Evolutionary conservation across 2,888 invertebrate genomes (phyloP).

Genomic region (Melinaea menophilus): DNA sequence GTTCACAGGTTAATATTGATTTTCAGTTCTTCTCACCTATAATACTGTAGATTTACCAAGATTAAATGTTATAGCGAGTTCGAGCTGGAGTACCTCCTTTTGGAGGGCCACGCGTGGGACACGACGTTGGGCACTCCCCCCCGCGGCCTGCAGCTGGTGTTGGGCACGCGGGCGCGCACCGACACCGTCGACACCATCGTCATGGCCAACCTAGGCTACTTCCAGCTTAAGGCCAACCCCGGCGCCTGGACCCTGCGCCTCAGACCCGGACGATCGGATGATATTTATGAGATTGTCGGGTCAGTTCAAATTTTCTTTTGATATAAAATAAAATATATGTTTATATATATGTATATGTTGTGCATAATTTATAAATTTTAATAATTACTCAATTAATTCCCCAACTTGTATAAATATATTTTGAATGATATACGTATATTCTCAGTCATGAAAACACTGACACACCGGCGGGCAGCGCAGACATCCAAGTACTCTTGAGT

Average conservation of each 20-base stretch:
- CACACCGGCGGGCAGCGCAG: slow-evolving; percentile 81
- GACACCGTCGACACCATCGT: slow-evolving; percentile 97
- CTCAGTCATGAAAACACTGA: slow-evolving; percentile 86
- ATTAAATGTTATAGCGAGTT: slow-evolving; percentile 85
- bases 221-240: slow-evolving; percentile 96
- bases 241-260: slow-evolving; percentile 95
- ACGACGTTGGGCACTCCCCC: slow-evolving; percentile 94
- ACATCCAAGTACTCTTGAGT: slow-evolving; percentile 88
- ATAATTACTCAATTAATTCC: too few relatives aligned
- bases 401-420: neutral
- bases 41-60: neutral
- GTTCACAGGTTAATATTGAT: slow-evolving; percentile 82
- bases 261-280: slow-evolving; percentile 94
- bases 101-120: slow-evolving; percentile 98
- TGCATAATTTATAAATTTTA: too few relatives aligned
- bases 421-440: neutral
- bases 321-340: too few relatives aligned
- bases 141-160: slow-evolving; percentile 95
- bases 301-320: slow-evolving; percentile 41
- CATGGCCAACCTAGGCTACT: slow-evolving; percentile 99
- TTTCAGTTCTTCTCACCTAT: neutral
- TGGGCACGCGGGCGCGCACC: slow-evolving; percentile 89
- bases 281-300: slow-evolving; percentile 95
- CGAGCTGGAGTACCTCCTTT: slow-evolving; percentile 94
- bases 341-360: too few relatives aligned